Conservation (phyloP, 2,113 vertebrate species). For the Leucopternis melanops region DNA sequence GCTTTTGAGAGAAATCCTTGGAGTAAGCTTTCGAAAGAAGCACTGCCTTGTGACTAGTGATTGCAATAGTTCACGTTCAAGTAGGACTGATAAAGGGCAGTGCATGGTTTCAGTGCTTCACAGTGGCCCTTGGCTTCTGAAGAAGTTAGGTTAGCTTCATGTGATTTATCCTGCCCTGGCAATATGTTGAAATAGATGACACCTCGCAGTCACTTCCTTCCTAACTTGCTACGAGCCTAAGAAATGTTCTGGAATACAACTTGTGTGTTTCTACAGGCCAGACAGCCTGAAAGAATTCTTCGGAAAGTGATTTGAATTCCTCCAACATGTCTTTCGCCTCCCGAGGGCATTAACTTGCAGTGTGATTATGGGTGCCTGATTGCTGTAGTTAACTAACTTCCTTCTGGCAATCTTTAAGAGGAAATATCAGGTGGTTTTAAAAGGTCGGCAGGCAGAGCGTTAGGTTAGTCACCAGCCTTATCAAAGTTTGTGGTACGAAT, state of each 20-base stretch:
- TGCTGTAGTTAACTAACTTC: not conserved
- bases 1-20: not conserved
- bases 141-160: not conserved
- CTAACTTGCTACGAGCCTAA: not conserved
- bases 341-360: not conserved
- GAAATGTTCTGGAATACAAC: not conserved
- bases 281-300: not conserved
- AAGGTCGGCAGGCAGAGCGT: not conserved
- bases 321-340: not conserved
- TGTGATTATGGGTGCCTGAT: not conserved
- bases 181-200: not conserved
- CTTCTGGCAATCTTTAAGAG: not conserved
- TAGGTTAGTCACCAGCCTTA: not conserved
- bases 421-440: not conserved
- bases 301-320: not conserved
- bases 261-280: not conserved
- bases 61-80: too few species aligned
- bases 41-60: not conserved
- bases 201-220: not conserved
- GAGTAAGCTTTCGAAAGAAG: not conserved
- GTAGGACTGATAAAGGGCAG: not conserved
- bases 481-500: not conserved
- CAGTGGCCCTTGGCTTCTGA: not conserved
- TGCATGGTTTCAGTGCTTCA: rapidly evolving
- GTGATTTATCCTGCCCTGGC: not conserved